These are phyloP conservation scores for Cataglyphis hispanica DNA, from an alignment of 1,140 invertebrate species.

Conservation along the genomic window DNA sequence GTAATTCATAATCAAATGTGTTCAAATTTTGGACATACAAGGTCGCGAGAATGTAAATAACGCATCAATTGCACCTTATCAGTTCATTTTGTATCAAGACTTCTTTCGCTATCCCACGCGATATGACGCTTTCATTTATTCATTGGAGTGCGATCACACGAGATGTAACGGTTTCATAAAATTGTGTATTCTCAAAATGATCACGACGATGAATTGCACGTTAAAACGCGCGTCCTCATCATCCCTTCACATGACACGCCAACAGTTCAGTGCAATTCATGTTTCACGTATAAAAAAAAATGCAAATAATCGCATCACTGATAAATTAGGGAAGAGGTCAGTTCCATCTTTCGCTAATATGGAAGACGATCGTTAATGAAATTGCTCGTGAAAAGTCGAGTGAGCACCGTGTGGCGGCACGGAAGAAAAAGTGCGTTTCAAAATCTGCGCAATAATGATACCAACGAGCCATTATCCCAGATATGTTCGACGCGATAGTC, in stretches of 20 bases:
- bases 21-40: neutral
- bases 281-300: conserved; percentile 2
- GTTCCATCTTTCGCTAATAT: neutral
- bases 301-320: conserved; percentile 4
- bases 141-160: neutral
- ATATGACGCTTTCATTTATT: conserved; percentile 19
- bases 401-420: too few species aligned
- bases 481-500: neutral
- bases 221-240: neutral
- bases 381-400: conserved; percentile 18
- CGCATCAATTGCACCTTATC: neutral
- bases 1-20: neutral
- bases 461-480: neutral
- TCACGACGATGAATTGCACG: conserved; percentile 1
- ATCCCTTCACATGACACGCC: neutral
- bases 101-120: neutral
- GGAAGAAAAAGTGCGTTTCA: neutral
- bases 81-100: neutral
- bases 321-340: conserved; percentile 24
- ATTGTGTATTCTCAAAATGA: neutral
- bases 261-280: neutral
- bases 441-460: neutral
- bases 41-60: conserved; percentile 4
- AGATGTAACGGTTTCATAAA: conserved; percentile 3
- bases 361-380: conserved; percentile 12